Percentiles rank a stretch among this genome's conserved stretches.
Conservation (phyloP, 53 echinoderm and acorn worm genomes). For the Glandiceps talaboti region DNA sequence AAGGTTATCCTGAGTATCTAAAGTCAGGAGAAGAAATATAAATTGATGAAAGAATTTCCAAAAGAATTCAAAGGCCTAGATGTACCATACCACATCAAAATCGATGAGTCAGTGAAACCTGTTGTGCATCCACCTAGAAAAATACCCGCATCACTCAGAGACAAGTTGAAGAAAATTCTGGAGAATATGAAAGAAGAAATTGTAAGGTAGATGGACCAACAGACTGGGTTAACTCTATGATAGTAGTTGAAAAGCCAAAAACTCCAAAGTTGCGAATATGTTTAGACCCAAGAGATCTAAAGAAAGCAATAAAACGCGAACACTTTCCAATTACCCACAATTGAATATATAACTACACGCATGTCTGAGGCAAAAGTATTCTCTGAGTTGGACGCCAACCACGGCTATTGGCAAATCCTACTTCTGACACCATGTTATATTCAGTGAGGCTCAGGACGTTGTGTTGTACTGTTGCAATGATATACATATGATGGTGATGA, state of each 20-base stretch:
- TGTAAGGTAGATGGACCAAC: constrained; percentile 24
- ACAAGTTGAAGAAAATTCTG: no score
- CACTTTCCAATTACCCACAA: constrained; percentile 10
- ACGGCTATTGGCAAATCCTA: constrained; percentile 24
- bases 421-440: constrained; percentile 11
- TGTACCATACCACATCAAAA: no score
- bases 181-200: no score
- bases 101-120: no score
- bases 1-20: no score
- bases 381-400: constrained; percentile 14
- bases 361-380: constrained; percentile 6
- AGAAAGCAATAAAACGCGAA: constrained; percentile 9
- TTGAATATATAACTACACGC: constrained; percentile 7
- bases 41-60: no score
- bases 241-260: constrained; percentile 33
- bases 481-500: constrained; percentile 14
- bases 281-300: constrained; percentile 18
- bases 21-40: no score
- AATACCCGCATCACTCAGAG: no score
- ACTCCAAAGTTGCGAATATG: constrained; percentile 14
- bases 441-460: no score
- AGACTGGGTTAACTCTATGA: constrained; percentile 29
- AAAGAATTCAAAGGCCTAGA: no score
- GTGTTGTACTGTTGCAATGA: no score
- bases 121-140: no score